Conservation (phyloP, 1,140 invertebrate species). For the Thalassaphorura encarpata region DNA sequence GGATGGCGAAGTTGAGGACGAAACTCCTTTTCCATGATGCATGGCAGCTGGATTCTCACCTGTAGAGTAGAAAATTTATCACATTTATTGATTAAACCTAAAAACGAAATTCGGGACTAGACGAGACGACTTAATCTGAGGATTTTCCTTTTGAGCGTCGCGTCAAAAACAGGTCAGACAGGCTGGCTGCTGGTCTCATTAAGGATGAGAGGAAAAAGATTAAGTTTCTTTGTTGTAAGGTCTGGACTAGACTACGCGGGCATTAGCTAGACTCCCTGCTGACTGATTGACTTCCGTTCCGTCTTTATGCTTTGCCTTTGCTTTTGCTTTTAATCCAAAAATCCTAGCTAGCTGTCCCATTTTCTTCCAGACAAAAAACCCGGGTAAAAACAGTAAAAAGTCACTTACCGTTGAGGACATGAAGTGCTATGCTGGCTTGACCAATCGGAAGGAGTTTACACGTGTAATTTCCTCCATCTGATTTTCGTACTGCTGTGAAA, state of each 20-base stretch:
- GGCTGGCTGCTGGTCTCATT: too few relatives aligned
- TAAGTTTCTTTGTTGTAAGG: too few relatives aligned
- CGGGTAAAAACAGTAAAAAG: not conserved
- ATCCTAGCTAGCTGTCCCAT: too few relatives aligned
- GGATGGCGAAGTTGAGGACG: slow-evolving; percentile 9
- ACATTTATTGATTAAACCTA: not conserved
- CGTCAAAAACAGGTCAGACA: not conserved
- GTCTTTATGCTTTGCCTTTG: too few relatives aligned
- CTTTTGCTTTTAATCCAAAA: too few relatives aligned
- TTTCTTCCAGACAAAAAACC: too few relatives aligned
- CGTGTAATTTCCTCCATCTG: slow-evolving; percentile 28
- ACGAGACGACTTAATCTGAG: too few relatives aligned
- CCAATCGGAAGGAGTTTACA: slow-evolving; percentile 26
- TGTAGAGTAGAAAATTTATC: not conserved
- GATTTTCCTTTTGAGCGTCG: not conserved
- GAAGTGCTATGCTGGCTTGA: slow-evolving; percentile 21
- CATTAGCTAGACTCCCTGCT: too few relatives aligned
- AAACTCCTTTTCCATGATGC: slow-evolving; percentile 27
- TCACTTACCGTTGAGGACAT: slow-evolving; percentile 28
- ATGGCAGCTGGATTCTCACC: slow-evolving; percentile 30
- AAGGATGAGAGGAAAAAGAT: too few relatives aligned
- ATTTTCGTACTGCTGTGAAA: slow-evolving; percentile 13
- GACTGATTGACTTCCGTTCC: too few relatives aligned
- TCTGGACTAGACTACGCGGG: too few relatives aligned
- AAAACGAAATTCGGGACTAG: too few relatives aligned